phyloP scores from a whole-genome alignment of 2,888 invertebrate species.

The Tipula lateralis region DNA sequence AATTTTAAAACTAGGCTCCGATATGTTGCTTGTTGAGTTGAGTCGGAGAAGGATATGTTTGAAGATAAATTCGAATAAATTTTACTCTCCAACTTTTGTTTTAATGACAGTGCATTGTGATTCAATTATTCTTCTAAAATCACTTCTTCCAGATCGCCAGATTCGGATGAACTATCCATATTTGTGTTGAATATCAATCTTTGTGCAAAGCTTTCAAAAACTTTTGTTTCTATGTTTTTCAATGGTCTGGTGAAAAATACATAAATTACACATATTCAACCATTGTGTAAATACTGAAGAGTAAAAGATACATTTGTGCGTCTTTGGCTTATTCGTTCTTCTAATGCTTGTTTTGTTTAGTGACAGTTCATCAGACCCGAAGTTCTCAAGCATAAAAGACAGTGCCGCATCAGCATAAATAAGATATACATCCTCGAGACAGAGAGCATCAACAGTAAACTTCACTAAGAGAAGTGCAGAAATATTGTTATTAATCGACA shows the following conservation, averaged over 20 bases:
- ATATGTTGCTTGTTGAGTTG: background rate
- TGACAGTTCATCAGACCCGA: slow-evolving; percentile 27
- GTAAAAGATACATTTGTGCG: slow-evolving; percentile 26
- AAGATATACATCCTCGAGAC: slow-evolving; percentile 26
- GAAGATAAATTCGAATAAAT: background rate
- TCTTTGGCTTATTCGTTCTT: slow-evolving; percentile 30
- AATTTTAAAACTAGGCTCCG: slow-evolving; percentile 20
- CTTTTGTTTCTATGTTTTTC: too few relatives aligned
- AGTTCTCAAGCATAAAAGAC: slow-evolving; percentile 29
- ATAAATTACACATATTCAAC: background rate
- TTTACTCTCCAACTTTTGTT: background rate
- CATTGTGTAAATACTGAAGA: slow-evolving; percentile 13
- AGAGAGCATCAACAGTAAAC: slow-evolving; percentile 27
- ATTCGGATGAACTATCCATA: too few relatives aligned
- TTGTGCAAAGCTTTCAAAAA: too few relatives aligned
- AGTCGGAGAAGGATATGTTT: background rate
- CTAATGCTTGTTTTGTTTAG: background rate
- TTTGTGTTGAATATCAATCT: too few relatives aligned
- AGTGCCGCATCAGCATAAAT: background rate
- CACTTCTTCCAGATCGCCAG: too few relatives aligned
- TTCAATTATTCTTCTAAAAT: too few relatives aligned
- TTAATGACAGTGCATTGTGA: too few relatives aligned
- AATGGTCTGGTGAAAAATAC: too few relatives aligned
- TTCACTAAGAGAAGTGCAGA: background rate
- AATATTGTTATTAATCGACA: background rate